phyloP scores from a whole-genome alignment of 2,113 vertebrate genomes.

The Rhinolophus sinicus region DNA sequence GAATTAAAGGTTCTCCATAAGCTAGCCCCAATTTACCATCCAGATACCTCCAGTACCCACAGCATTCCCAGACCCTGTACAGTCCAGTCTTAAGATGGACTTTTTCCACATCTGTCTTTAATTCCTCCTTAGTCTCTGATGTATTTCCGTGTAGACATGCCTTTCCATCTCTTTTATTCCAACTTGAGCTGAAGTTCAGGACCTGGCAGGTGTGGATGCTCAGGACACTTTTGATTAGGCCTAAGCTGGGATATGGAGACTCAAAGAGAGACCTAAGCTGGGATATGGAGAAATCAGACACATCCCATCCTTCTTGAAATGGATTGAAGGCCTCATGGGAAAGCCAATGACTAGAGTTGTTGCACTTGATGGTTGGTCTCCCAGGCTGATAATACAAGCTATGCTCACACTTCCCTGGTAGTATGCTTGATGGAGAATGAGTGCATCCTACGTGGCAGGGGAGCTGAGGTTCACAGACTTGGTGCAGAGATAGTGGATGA shows the following conservation, averaged over 20 bases:
- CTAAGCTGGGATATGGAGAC: not conserved
- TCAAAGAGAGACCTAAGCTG: not conserved
- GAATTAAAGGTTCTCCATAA: conserved; percentile 22
- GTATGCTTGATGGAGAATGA: not conserved
- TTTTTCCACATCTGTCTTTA: conserved; percentile 24
- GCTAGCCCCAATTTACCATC: not conserved
- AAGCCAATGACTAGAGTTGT: not conserved
- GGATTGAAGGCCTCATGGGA: not conserved
- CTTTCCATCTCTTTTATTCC: conserved; percentile 24
- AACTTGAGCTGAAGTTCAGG: not conserved
- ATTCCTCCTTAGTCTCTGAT: not conserved
- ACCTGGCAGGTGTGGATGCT: not conserved
- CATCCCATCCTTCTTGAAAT: not conserved
- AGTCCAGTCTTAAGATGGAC: not conserved
- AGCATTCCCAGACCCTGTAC: not conserved
- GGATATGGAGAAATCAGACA: not conserved
- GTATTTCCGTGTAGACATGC: not conserved
- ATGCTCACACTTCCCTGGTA: not conserved
- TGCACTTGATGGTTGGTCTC: not conserved
- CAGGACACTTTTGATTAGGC: not conserved
- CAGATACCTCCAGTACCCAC: not conserved
- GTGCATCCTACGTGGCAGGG: not conserved
- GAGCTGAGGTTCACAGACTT: not conserved
- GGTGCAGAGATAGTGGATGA: not conserved
- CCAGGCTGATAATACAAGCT: not conserved